Conservation (phyloP, 2,888 invertebrate genomes). For the Piscicola geometra region DNA sequence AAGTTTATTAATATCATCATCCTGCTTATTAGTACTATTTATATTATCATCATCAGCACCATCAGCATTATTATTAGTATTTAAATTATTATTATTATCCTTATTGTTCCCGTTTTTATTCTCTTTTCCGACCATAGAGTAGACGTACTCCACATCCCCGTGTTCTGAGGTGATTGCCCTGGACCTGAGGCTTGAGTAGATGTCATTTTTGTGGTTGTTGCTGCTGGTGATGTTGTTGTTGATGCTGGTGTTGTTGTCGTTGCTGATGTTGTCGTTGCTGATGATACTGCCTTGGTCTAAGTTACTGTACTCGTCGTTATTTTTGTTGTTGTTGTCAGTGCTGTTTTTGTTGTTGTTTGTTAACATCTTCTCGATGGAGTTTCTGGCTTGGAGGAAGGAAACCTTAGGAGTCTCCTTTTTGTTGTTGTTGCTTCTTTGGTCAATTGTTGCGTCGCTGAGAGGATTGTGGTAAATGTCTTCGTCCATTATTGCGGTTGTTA, state of each 20-base stretch:
- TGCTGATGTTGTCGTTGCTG: not conserved
- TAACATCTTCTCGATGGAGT: not conserved
- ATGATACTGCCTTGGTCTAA: not conserved
- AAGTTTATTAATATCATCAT: not conserved
- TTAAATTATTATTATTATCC: too few species aligned
- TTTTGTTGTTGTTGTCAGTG: not conserved
- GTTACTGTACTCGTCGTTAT: not conserved
- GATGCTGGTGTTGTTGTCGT: not conserved
- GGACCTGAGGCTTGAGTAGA: not conserved
- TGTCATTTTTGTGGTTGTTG: not conserved
- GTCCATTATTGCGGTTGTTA: too few species aligned
- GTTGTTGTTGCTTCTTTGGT: too few species aligned
- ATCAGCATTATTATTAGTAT: too few species aligned
- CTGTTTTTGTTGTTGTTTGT: not conserved
- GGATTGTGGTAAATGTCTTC: slow-evolving; percentile 2
- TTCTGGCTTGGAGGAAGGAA: not conserved
- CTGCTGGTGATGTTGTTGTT: not conserved
- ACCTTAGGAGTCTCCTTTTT: too few species aligned
- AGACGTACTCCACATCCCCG: not conserved
- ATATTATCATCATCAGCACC: not conserved
- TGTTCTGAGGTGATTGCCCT: not conserved
- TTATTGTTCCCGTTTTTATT: not conserved
- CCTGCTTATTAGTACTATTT: not conserved
- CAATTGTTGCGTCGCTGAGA: not conserved
- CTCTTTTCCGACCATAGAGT: not conserved